These are phyloP conservation scores for Sebastes vulpes DNA, from an alignment of 2,797 vertebrate species.

Conservation along the genomic window DNA sequence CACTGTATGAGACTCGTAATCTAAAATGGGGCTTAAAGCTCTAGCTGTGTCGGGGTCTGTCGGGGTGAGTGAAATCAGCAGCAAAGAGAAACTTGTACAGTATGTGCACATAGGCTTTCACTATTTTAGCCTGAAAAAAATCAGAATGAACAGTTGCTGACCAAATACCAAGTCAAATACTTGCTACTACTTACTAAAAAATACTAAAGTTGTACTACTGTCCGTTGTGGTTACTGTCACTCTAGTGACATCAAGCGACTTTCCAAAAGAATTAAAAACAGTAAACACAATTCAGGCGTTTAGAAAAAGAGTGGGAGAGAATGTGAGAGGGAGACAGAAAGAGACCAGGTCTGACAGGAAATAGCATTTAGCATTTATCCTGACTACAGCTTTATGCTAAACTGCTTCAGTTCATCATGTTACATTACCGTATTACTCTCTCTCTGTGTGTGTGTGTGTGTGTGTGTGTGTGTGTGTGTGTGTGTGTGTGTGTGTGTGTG, in stretches of 20 bases:
- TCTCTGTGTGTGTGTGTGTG: neutral
- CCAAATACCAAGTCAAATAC: neutral
- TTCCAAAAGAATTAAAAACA: neutral
- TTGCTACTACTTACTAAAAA: neutral
- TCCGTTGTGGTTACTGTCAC: neutral
- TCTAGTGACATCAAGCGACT: neutral
- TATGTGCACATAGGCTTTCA: neutral
- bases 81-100: neutral
- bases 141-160: neutral
- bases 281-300: neutral
- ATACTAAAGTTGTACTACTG: neutral
- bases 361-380: constrained; percentile 61
- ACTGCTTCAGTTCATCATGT: constrained; percentile 38
- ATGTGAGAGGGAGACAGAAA: constrained; percentile 1
- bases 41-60: neutral
- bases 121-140: neutral
- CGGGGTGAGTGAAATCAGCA: neutral
- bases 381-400: constrained; percentile 62
- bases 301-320: neutral
- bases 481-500: neutral
- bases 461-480: neutral
- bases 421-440: constrained; percentile 8
- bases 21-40: neutral
- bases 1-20: neutral
- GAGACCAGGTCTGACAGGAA: constrained; percentile 34